Base-by-base conservation (phyloP, 2,797 vertebrate genomes). In the Lagorchestes hirsutus region DNA sequence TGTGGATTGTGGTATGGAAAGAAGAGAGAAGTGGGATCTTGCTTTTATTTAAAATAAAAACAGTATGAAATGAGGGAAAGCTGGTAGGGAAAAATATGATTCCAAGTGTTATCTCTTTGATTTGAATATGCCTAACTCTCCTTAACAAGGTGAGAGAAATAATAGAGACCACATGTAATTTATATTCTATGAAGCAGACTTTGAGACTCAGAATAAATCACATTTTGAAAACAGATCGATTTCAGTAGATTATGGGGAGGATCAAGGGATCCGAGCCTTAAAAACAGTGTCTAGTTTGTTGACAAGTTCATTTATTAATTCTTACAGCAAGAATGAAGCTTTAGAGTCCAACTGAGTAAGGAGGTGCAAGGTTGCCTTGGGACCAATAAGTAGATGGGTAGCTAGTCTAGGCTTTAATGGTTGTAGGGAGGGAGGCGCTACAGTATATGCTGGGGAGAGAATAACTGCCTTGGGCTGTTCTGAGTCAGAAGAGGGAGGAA, bases 101-200 rank as follows among this genome's bases (percentile, higher is more conserved):
- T 93, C 46, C 62, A 91, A 95, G 87, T 58, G 55, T 90, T 28
- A 22, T 57, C 91, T 96, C 34, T 96, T 97, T 93, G 31, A 87
- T 10, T 1, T 67, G 62, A 92, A 50, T 24, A 11, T 91, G 1
- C 91, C 50, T 54, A 9, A 0, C 13, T 94, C 58, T 62, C 40
- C 16, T 90, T 91, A 62, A 28, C 91, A 91, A 94, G 14, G 11
- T 50, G 31, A 91, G 56, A 95, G 56, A 59, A 54, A 55, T 29
- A 59, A 10, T 82, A 27, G 40, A 74, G 82, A 87, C 55, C 55
- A 57, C 46, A 4, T 10, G 34, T 82, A 62, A 57, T 90, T 55
- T 50, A 28, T 46, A 28, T 54, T 82, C 0, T 29, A 40, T 56
- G 54, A 94, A 46, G 55, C 0, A 27, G 24, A 90, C 87, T 87